These are phyloP conservation scores for Eciton burchellii DNA, from an alignment of 1,140 invertebrate genomes.

Conservation along the genomic window DNA sequence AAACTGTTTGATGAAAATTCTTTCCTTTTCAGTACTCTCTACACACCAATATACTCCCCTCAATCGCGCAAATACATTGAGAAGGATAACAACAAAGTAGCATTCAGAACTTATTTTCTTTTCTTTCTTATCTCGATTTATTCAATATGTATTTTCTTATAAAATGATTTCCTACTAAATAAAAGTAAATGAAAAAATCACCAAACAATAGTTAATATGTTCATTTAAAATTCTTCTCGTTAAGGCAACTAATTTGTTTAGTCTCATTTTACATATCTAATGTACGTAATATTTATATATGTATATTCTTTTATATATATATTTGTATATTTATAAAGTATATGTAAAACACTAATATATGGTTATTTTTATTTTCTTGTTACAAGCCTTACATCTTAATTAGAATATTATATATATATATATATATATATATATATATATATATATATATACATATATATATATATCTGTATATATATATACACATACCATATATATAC, in stretches of 20 bases:
- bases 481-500: constrained; percentile 83
- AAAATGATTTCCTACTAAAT: constrained; percentile 78
- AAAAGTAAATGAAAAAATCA: constrained; percentile 77
- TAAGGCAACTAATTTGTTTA: constrained; percentile 84
- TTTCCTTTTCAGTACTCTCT: constrained; percentile 49
- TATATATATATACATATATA: constrained; percentile 79
- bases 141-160: constrained; percentile 78
- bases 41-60: constrained; percentile 59
- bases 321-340: constrained; percentile 82
- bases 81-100: constrained; percentile 74
- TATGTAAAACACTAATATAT: constrained; percentile 86
- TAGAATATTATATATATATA: constrained; percentile 83
- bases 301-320: constrained; percentile 61
- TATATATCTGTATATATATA: constrained; percentile 81
- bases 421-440: constrained; percentile 85
- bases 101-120: constrained; percentile 70
- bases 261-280: constrained; percentile 83
- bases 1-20: constrained; percentile 66
- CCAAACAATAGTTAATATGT: constrained; percentile 76
- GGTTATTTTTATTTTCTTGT: constrained; percentile 85
- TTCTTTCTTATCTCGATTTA: constrained; percentile 75
- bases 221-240: constrained; percentile 75
- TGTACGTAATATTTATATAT: constrained; percentile 79
- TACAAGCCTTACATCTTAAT: constrained; percentile 85
- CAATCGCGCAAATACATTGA: constrained; percentile 65